Base-by-base conservation (phyloP, 1,140 invertebrate species). In the Physella acuta region DNA sequence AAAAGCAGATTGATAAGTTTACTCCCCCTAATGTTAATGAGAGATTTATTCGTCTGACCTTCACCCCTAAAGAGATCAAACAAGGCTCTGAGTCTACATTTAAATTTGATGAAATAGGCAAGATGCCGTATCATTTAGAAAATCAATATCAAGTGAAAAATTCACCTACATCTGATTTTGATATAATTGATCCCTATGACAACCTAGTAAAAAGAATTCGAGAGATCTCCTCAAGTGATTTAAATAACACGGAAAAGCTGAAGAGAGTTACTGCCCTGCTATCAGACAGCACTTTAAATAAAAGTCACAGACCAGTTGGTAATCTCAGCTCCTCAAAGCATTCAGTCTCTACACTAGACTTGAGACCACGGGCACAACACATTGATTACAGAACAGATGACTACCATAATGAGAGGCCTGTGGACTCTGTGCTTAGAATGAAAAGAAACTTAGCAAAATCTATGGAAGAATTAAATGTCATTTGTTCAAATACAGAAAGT, bases 101-200 rank as follows among this genome's bases (percentile, higher is more conserved):
- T 53, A 49, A 31, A 37, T 66, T 66, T 66, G 55, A 68, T 3
- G 55, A 68, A 49, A 56, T 59, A 24, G 44, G 24, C 28, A 37
- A 56, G 17, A 44, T 60, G 31, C 37, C 44, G n/a, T 3, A 34
- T 30, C 14, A 34, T 1, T 17, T 49, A 30, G 36, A 5, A 55
- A 14, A 5, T 11, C 20, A 5, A 33, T n/a, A n/a, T n/a, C n/a
- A n/a, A n/a, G n/a, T n/a, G n/a, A n/a, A n/a, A n/a, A n/a, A n/a
- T n/a, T n/a, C n/a, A n/a, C n/a, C n/a, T n/a, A n/a, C n/a, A n/a
- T n/a, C n/a, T n/a, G n/a, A n/a, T n/a, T n/a, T n/a, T n/a, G n/a
- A n/a, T n/a, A n/a, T n/a, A n/a, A n/a, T n/a, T n/a, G 66, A 68
- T 60, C 66, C 66, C 16, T 68, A 68, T 51, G 66, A 68, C 30